Conservation (phyloP, 2,888 invertebrate genomes). For the Drosophila kokeensis region DNA sequence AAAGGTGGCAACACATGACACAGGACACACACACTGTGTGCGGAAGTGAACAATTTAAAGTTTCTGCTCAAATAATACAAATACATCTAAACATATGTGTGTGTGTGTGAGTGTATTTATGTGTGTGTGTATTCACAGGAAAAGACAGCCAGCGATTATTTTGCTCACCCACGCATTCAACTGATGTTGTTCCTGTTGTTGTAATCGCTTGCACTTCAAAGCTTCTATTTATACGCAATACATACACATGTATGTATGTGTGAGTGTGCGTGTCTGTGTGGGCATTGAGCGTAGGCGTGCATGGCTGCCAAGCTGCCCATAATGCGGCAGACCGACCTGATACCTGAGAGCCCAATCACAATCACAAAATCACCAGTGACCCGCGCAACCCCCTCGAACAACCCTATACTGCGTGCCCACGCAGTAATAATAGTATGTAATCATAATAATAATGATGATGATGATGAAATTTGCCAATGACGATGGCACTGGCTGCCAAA, state of each 20-base stretch:
- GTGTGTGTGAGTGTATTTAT: neutral
- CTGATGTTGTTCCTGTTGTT: slow-evolving; percentile 44
- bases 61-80: slow-evolving; percentile 47
- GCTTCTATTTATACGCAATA: slow-evolving; percentile 65
- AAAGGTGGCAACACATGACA: slow-evolving; percentile 52
- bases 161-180: slow-evolving; percentile 58
- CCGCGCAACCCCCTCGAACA: slow-evolving; percentile 19
- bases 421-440: slow-evolving; percentile 62
- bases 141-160: slow-evolving; percentile 50
- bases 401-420: slow-evolving; percentile 38
- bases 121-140: slow-evolving; percentile 19
- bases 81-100: slow-evolving; percentile 14
- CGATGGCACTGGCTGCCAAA: slow-evolving; percentile 32
- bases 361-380: slow-evolving; percentile 46
- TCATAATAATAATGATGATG: slow-evolving; percentile 54
- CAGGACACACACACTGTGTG: slow-evolving; percentile 60
- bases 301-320: slow-evolving; percentile 34
- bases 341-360: slow-evolving; percentile 60
- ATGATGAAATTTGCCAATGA: slow-evolving; percentile 42
- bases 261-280: slow-evolving; percentile 4
- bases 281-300: slow-evolving; percentile 14
- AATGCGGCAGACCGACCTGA: slow-evolving; percentile 43
- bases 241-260: neutral
- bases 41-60: slow-evolving; percentile 77
- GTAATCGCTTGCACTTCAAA: slow-evolving; percentile 66